phyloP scores from a whole-genome alignment of 2,888 invertebrate species.

The Drosophila nigritarsus region DNA sequence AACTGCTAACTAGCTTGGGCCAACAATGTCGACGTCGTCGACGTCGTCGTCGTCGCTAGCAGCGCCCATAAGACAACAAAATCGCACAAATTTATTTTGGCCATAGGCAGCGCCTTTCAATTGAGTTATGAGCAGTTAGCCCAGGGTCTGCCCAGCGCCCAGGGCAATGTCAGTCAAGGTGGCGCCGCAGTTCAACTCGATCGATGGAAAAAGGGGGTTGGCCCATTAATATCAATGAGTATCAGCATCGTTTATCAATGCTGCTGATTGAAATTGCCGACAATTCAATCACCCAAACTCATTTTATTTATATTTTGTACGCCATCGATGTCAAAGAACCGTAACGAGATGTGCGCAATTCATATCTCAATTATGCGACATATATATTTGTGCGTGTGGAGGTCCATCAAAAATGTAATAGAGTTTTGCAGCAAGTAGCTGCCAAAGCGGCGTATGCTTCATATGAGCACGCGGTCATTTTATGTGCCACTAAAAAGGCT shows the following conservation, averaged over 20 bases:
- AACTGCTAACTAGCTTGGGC: slow-evolving; percentile 62
- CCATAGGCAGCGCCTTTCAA: slow-evolving; percentile 54
- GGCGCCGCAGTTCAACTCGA: slow-evolving; percentile 36
- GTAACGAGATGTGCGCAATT: slow-evolving; percentile 24
- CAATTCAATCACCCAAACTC: slow-evolving; percentile 37
- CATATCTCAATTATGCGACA: slow-evolving; percentile 45
- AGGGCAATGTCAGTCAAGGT: slow-evolving; percentile 51
- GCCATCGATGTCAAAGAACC: slow-evolving; percentile 53
- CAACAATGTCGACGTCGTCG: slow-evolving; percentile 6
- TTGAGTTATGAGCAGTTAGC: slow-evolving; percentile 31
- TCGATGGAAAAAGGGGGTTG: slow-evolving; percentile 24
- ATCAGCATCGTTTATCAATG: slow-evolving; percentile 26
- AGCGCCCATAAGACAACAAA: slow-evolving; percentile 60
- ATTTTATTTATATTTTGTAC: slow-evolving; percentile 40
- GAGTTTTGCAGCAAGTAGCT: slow-evolving; percentile 15
- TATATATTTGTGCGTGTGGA: slow-evolving; percentile 1
- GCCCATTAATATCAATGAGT: slow-evolving; percentile 61
- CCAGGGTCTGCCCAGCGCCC: slow-evolving; percentile 34
- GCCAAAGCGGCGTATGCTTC: slow-evolving; percentile 25
- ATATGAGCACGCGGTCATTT: slow-evolving; percentile 23
- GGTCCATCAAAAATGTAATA: slow-evolving; percentile 30
- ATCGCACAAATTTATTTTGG: slow-evolving; percentile 72
- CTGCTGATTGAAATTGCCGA: slow-evolving; percentile 66
- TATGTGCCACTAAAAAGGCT: slow-evolving; percentile 35
- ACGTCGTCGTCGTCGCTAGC: slow-evolving; percentile 1